Base-by-base conservation (phyloP, 1,140 invertebrate species). In the Chrysopa pallens region DNA sequence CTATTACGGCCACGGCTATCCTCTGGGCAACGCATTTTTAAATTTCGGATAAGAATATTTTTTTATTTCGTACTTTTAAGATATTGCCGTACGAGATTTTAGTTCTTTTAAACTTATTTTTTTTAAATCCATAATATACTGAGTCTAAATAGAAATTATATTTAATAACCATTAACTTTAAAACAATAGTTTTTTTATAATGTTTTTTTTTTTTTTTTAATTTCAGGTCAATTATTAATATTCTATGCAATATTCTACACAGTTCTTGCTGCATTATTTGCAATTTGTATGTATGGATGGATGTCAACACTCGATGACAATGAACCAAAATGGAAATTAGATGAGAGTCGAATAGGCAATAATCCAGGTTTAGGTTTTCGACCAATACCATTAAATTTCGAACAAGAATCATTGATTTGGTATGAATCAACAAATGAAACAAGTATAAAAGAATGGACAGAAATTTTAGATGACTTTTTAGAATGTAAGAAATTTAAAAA, bases 361-460 rank as follows among this genome's bases (percentile, higher is more conserved):
- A 92, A 87, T 70, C 89, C 90, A 51, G 89, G 85, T 15, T 64
- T 95, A 54, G 90, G 89, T 31, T 93, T 89, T 59, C 70, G 89
- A 40, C 91, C 91, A 0, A 69, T 88, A 41, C 72, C 88, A 14
- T 63, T 73, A 0, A 61, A 69, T 43, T 69, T 73, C 0, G 78
- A 87, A 46, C 78, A 88, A 47, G 80, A 79, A 36, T 87, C 88
- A 0, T 65, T 95, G 0, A 85, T 96, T 52, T 78, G 78, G 72
- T 93, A 84, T 56, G 70, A 73, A 42, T 63, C 69, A 4, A 68
- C 68, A n/a, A 79, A 85, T 45, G 46, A 57, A 11, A 74, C 69
- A 0, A 72, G 81, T 42, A 67, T 74, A 15, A 49, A 73, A 11
- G 72, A 70, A 47, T 91, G 84, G 76, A 69, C 73, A 4, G 52